Percentiles rank a stretch among this genome's conserved stretches.
phyloP scores from a whole-genome alignment of 1,140 invertebrate species.

The Pissodes strobi region DNA sequence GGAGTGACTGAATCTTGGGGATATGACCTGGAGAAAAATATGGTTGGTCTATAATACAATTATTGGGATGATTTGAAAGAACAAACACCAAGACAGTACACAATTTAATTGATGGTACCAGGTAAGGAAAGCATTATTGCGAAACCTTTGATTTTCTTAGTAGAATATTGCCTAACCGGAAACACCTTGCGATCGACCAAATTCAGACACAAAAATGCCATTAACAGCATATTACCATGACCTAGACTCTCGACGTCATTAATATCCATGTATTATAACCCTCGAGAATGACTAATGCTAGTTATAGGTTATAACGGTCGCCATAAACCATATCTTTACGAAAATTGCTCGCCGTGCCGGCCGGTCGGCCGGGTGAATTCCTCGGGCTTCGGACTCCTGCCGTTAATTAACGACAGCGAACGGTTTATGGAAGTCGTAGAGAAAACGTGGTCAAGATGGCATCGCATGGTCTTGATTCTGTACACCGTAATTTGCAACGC shows the following conservation, averaged over 20 bases:
- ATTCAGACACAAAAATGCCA: constrained; percentile 12
- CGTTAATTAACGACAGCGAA: constrained; percentile 39
- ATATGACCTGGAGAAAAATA: too few species aligned
- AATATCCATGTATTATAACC: constrained; percentile 20
- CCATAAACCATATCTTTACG: constrained; percentile 34
- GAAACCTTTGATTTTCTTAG: too few species aligned
- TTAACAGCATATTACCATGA: constrained; percentile 11
- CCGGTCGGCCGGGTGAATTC: constrained; percentile 24
- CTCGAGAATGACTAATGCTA: constrained; percentile 31
- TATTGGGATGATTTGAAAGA: too few species aligned
- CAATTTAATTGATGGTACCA: too few species aligned
- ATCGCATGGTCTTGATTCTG: constrained; percentile 42
- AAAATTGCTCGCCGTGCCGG: constrained; percentile 21
- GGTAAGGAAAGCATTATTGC: too few species aligned
- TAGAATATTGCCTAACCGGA: too few species aligned
- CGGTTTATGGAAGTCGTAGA: constrained; percentile 44
- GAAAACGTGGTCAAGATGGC: constrained; percentile 46
- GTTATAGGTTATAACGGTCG: constrained; percentile 34
- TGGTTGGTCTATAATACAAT: too few species aligned
- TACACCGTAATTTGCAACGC: constrained; percentile 47
- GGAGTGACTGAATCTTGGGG: too few species aligned
- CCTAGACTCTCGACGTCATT: constrained; percentile 8
- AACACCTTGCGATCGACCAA: too few species aligned
- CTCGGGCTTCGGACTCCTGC: constrained; percentile 29
- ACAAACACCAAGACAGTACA: too few species aligned